Percentiles rank a stretch among this genome's conserved stretches.
Conservation (phyloP, 2,888 invertebrate genomes). For the Drosophila fulvimacula region DNA sequence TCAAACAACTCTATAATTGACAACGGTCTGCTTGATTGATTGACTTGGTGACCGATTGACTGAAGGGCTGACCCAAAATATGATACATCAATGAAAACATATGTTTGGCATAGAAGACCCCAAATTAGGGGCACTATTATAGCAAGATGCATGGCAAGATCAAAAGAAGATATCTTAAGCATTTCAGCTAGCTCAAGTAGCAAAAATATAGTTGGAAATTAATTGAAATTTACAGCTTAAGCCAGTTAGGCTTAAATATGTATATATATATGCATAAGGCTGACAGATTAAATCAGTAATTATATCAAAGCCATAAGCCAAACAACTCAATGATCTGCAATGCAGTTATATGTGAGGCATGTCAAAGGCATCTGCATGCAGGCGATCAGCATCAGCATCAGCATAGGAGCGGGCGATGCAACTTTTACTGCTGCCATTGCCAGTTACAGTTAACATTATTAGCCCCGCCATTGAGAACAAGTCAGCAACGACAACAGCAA, state of each 20-base stretch:
- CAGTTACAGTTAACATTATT: constrained; percentile 77
- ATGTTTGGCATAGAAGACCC: background rate
- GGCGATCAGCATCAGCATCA: constrained; percentile 34
- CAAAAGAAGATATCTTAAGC: background rate
- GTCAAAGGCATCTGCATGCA: constrained; percentile 34
- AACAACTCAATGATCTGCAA: constrained; percentile 3
- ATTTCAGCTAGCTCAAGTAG: background rate
- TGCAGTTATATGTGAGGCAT: constrained; percentile 16
- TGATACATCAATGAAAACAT: background rate
- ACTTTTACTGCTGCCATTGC: constrained; percentile 60
- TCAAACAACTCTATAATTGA: background rate
- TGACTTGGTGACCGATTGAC: background rate
- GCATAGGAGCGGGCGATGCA: constrained; percentile 44
- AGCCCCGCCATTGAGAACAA: constrained; percentile 56
- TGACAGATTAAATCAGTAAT: background rate
- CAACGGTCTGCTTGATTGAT: background rate
- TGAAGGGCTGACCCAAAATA: no score
- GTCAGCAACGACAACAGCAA: constrained; percentile 24
- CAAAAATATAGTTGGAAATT: background rate
- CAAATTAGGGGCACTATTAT: background rate
- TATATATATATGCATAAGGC: background rate
- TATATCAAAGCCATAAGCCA: constrained; percentile 9
- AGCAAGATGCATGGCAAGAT: background rate
- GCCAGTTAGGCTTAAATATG: constrained; percentile 1
- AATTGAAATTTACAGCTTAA: background rate